Base-by-base conservation (phyloP, 2,797 vertebrate genomes). In the Otolemur crassicaudatus region DNA sequence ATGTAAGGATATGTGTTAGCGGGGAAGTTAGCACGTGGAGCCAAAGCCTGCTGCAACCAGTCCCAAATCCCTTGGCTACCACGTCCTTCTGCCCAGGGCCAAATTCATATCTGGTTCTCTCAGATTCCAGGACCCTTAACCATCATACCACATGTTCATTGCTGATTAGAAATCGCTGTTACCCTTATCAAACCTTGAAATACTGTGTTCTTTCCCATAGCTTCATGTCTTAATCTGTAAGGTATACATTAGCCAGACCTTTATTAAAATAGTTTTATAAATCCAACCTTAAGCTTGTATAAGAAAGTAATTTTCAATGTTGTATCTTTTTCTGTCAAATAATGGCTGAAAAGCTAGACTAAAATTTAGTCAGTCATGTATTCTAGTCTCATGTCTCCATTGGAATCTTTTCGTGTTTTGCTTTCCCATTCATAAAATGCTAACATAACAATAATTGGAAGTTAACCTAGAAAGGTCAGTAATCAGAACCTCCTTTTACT, bases 361-460 rank as follows among this genome's bases (percentile, higher is more conserved):
- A 13, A 69, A 67, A 53, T 81, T 53, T 37, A 93, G 56, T 75
- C 9, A 94, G 43, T 81, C 25, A 3, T 49, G 3, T 88, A 25
- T 83, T 69, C 76, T 63, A 70, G 27, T 77, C 29, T 81, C 5
- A 0, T 27, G 43, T 17, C 31, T 91, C 67, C 94, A 67, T 88
- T 82, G 43, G 29, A 75, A 80, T 70, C 63, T 46, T 81, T 90
- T 72, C 49, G 13, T 83, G 43, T 17, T 79, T 75, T 53, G 75
- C 34, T 94, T 91, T 95, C 79, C 49, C 43, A 40, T 43, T 31
- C 31, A 65, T 95, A 84, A 90, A 92, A 73, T 91, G 60, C 37
- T 65, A 84, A 9, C 31, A 7, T 80, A 87, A n/a, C 72, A 83
- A 58, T 61, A 61, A 43, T 5, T 76, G 31, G 40, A 31, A 34